Percentiles rank a stretch among this genome's conserved stretches.
Conservation (phyloP, 30 jellyfish, hydroid and myxozoan species). For the Morbakka virulenta region DNA sequence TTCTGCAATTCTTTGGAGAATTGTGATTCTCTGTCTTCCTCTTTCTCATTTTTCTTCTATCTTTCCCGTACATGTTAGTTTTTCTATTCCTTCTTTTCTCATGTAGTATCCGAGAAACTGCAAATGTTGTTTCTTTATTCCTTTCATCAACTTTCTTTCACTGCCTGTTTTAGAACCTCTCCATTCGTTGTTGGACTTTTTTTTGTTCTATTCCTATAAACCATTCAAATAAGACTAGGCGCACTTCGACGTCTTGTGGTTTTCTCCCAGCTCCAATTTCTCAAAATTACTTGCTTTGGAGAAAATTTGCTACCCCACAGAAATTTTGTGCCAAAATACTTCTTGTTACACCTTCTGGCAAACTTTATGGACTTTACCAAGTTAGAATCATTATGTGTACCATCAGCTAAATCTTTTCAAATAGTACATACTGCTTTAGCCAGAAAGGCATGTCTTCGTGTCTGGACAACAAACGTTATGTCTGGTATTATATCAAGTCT, state of each 20-base stretch:
- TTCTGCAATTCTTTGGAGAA: no score
- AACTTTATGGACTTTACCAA: conserved; percentile 42
- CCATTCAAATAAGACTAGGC: conserved; percentile 22
- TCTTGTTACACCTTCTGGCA: conserved; percentile 43
- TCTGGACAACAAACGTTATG: conserved; percentile 18
- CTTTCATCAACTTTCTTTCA: no score
- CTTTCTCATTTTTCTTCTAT: no score
- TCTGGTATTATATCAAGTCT: conserved; percentile 43
- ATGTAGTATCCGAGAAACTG: no score
- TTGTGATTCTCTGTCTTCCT: no score
- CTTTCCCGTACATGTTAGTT: no score
- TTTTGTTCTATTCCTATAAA: conserved; percentile 3
- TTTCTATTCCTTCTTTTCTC: no score
- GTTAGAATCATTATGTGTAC: no score
- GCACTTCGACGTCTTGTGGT: conserved; percentile 24
- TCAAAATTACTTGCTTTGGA: conserved; percentile 18
- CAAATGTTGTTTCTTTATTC: no score
- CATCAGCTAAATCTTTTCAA: conserved; percentile 18
- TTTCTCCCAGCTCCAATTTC: conserved; percentile 71
- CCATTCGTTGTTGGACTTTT: no score
- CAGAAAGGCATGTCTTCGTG: conserved; percentile 35
- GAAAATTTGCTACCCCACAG: not conserved
- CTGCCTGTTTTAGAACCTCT: no score
- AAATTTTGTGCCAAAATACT: conserved; percentile 40
- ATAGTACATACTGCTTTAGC: conserved; percentile 32